These are phyloP conservation scores for Sinotaia quadrata DNA, from an alignment of 2,888 invertebrate species.

Conservation along the genomic window DNA sequence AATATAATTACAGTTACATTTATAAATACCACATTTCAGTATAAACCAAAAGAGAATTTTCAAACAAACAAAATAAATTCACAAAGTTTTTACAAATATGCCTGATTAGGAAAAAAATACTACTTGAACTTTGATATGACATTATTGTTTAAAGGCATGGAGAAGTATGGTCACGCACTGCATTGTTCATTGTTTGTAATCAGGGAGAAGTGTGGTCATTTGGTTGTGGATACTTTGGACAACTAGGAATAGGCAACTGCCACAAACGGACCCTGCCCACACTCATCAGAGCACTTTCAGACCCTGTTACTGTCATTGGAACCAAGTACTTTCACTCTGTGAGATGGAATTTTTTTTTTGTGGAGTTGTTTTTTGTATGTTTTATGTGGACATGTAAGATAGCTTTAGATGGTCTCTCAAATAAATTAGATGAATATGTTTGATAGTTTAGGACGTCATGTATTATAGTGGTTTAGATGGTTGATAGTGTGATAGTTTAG, in stretches of 20 bases:
- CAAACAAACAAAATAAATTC: too few relatives aligned
- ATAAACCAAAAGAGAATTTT: too few relatives aligned
- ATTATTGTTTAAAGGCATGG: too few relatives aligned
- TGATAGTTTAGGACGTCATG: not conserved
- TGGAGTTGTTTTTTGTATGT: not conserved
- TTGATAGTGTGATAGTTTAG: too few relatives aligned
- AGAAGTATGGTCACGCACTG: too few relatives aligned
- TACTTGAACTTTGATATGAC: too few relatives aligned
- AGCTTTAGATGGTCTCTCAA: not conserved
- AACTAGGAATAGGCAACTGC: slow-evolving; percentile 78
- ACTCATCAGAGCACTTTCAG: slow-evolving; percentile 45
- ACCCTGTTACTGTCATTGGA: slow-evolving; percentile 74
- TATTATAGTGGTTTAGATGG: too few relatives aligned
- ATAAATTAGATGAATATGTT: not conserved
- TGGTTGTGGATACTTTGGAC: slow-evolving; percentile 87
- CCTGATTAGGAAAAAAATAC: too few relatives aligned
- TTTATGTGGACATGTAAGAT: not conserved
- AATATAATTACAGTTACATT: too few relatives aligned
- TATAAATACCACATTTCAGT: too few relatives aligned
- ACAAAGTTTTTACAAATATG: too few relatives aligned
- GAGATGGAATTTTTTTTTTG: slow-evolving; percentile 66
- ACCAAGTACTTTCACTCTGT: slow-evolving; percentile 86
- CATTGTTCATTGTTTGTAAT: too few relatives aligned
- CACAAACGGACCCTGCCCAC: slow-evolving; percentile 53
- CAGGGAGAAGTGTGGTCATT: slow-evolving; percentile 81